A percentile compares a stretch with the other conserved stretches of the same genome.
phyloP scores from a whole-genome alignment of 1,140 invertebrate species.

The Physella acuta region DNA sequence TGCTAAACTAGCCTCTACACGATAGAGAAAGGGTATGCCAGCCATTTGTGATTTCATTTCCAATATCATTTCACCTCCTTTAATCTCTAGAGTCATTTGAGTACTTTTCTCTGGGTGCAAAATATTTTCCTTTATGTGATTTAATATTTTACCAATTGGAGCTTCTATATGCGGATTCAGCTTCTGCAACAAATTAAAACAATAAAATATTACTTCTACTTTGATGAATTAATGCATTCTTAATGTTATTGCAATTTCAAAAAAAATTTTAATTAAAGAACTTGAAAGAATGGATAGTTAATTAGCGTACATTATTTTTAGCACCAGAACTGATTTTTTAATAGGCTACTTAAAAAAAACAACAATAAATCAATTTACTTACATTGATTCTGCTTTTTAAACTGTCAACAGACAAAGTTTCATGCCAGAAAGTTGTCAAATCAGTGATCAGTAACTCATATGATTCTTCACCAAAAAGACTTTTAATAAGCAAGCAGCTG shows the following conservation, averaged over 20 bases:
- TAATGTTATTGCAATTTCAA: background rate
- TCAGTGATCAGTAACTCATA: conserved; percentile 52
- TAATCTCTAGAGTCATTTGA: conserved; percentile 30
- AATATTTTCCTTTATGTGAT: conserved; percentile 46
- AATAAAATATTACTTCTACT: conserved; percentile 7
- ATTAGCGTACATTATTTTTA: background rate
- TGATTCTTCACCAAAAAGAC: conserved; percentile 40
- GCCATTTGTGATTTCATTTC: conserved; percentile 42
- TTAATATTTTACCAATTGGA: conserved; percentile 44
- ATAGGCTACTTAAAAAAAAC: conserved; percentile 11
- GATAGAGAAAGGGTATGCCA: conserved; percentile 51
- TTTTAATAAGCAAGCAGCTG: conserved; percentile 43
- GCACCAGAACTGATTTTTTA: background rate
- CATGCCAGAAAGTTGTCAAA: conserved; percentile 47
- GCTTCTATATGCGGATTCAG: conserved; percentile 55
- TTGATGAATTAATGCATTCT: background rate
- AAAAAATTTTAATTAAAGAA: background rate
- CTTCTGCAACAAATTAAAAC: conserved; percentile 39
- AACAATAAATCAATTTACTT: conserved; percentile 12
- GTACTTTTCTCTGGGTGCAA: conserved; percentile 37
- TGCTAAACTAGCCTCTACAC: conserved; percentile 37
- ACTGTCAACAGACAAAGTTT: conserved; percentile 36
- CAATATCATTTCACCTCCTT: conserved; percentile 31
- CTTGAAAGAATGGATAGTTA: background rate
- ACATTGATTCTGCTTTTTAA: conserved; percentile 47